Evolutionary conservation across 1,140 invertebrate species (phyloP), one percentile per base, ranked within the genome.

Genomic region (Aphidius ervi): DNA sequence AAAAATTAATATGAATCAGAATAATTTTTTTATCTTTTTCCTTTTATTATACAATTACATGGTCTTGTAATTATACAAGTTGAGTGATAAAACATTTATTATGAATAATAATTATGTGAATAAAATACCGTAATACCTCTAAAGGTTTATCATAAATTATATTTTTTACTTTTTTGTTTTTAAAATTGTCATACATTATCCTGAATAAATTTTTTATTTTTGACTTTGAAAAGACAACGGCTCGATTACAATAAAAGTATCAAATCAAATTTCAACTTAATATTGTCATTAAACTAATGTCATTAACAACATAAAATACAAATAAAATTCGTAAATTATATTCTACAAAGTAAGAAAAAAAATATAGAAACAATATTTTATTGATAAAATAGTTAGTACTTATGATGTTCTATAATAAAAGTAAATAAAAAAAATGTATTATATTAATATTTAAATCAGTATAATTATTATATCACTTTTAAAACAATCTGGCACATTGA

Each of bases 71-170:
- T 31, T 31, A 31, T 3, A 31, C 23, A 31, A 31, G 23, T 31
- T 31, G 23, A 31, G 23, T 31, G 23, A 68, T 69, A 70, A 64
- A 71, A 71, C 67, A 73, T 69, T 70, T 65, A 73, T 68, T 73
- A 70, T 68, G 61, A 65, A 68, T 71, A 69, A 31, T 31, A 31
- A 31, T 66, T 67, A 67, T 72, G 69, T 70, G 69, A 72, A 73
- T 73, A 73, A 70, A 73, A 68, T 71, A 70, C 62, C 59, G 58
- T 67, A 70, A 70, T 69, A 69, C 69, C 64, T 66, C 57, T 59
- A 64, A 53, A 43, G 7, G 37, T 9, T 55, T 46, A 41, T 8
- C 31, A 49, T 54, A 59, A 50, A 55, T 59, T 31, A 31, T 61
- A 49, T 59, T 39, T 57, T 60, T 52, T 63, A 61, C 59, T 31